Base-by-base conservation (phyloP, 2,888 invertebrate genomes). In the Incurvaria masculella region DNA sequence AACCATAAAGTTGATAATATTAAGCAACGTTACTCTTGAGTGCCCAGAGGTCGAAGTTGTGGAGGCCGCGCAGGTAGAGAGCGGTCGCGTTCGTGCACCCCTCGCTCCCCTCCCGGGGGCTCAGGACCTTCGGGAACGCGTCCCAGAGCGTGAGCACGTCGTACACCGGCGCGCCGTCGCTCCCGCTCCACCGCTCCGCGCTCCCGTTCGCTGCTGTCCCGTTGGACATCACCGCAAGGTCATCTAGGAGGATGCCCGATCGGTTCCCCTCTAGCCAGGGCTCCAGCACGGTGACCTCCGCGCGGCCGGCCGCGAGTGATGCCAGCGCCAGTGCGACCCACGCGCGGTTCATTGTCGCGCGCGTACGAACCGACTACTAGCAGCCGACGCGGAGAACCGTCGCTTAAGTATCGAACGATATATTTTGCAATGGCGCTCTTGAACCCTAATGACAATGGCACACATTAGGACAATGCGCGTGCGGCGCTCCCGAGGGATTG, bases 31-130 rank as follows among this genome's bases (percentile, higher is more conserved):
- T 74, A 82, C 82, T 81, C 76, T 81, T 81, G 42, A 82, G 50
- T 40, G 81, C 81, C 78, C 81, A 78, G 10, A 82, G 52, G 52
- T 82, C 74, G 54, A 80, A 61, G 2, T 64, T 61, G 8, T 71
- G 66, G 53, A 80, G 55, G 49, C 71, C 65, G 46, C 72, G 66
- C 49, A 76, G 47, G 41, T 70, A 76, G 21, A 64, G 56, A 53
- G 67, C 64, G 45, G 69, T 69, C 42, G 79, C 80, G 48, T 68
- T 59, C 26, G 72, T 58, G 59, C 82, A 82, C 57, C 67, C 67
- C 45, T 70, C 68, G 54, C 78, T 72, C 43, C 70, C 73, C 49
- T 78, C 74, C 44, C 58, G 60, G n/a, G 74, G 78, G 55, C 76
- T 73, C 55, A 79, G 61, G 39, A 75, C 62, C 60, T 62, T 70